A percentile compares a stretch with the other conserved stretches of the same genome.
These are phyloP conservation scores for Campoletis sonorensis DNA, from an alignment of 1,140 invertebrate genomes.

Conservation along the genomic window DNA sequence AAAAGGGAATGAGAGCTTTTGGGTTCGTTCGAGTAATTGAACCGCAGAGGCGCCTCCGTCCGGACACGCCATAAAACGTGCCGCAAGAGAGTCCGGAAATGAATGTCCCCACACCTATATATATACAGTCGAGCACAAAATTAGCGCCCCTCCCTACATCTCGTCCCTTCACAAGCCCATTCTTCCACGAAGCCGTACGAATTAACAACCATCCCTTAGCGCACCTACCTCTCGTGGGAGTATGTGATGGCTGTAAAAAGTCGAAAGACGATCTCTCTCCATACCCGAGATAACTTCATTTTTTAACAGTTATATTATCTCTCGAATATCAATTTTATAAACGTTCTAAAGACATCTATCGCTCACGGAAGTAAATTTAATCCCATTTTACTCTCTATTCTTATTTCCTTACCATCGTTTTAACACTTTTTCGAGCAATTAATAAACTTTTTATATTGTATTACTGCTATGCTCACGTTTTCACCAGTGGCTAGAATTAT, in stretches of 20 bases:
- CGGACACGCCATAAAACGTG: slow-evolving; percentile 52
- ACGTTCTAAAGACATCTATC: no score
- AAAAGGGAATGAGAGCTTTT: neutral
- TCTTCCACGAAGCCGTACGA: slow-evolving; percentile 35
- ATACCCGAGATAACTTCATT: neutral
- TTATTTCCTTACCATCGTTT: no score
- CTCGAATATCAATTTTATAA: no score
- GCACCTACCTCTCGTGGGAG: neutral
- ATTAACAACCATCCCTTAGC: slow-evolving; percentile 46
- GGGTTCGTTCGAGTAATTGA: slow-evolving; percentile 49
- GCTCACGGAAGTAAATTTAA: no score
- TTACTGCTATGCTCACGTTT: no score
- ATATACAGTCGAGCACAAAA: slow-evolving; percentile 36
- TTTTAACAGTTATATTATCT: neutral
- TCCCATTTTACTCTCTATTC: no score
- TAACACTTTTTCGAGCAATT: no score
- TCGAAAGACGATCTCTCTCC: slow-evolving; percentile 1
- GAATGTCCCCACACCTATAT: slow-evolving; percentile 45
- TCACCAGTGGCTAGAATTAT: no score
- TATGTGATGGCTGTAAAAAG: slow-evolving; percentile 33
- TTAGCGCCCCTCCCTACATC: slow-evolving; percentile 45
- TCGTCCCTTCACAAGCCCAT: neutral
- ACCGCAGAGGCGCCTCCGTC: slow-evolving; percentile 44
- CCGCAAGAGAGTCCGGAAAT: slow-evolving; percentile 53
- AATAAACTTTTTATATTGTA: no score